Evolutionary conservation across 2,797 vertebrate genomes (phyloP).

Genomic region (Gymnoscopelus microlampas): DNA sequence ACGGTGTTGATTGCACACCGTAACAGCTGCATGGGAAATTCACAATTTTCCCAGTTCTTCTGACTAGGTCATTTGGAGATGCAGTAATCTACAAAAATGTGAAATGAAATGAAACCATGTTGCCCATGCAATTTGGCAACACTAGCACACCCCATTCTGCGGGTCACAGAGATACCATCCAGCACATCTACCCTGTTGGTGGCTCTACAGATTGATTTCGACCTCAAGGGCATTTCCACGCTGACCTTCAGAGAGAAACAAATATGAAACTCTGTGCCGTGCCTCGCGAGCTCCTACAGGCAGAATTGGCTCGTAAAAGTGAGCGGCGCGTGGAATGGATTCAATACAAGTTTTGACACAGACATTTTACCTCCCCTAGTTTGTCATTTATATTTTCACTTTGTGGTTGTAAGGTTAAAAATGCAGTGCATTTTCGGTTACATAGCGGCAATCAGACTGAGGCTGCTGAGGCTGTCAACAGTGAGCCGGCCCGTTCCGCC

Average conservation of each 20-base stretch:
- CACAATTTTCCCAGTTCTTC: no score
- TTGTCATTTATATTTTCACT: conserved; percentile 40
- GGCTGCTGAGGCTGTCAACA: conserved; percentile 20
- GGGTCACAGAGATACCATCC: conserved; percentile 27
- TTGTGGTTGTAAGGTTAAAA: conserved; percentile 29
- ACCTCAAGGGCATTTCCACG: conserved; percentile 49
- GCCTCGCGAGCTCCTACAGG: conserved; percentile 16
- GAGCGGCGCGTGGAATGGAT: conserved; percentile 53
- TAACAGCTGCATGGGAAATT: no score
- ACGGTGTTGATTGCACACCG: no score
- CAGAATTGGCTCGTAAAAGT: conserved; percentile 60
- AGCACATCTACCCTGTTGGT: conserved; percentile 26
- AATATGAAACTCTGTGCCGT: conserved; percentile 49
- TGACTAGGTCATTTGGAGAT: no score
- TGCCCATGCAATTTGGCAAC: neutral
- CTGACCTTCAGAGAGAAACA: conserved; percentile 55
- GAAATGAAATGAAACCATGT: neutral
- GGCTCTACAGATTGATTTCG: conserved; percentile 48
- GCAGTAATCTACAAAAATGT: no score
- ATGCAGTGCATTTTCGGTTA: conserved; percentile 1
- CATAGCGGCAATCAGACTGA: conserved; percentile 1
- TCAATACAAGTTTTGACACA: conserved; percentile 50
- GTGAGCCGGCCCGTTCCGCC: conserved; percentile 22
- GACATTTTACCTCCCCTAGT: conserved; percentile 36
- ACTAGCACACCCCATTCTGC: conserved; percentile 15